A percentile compares a stretch with the other conserved stretches of the same genome.
phyloP scores from a whole-genome alignment of 2,888 invertebrate species.

The Eupithecia vulgata region DNA sequence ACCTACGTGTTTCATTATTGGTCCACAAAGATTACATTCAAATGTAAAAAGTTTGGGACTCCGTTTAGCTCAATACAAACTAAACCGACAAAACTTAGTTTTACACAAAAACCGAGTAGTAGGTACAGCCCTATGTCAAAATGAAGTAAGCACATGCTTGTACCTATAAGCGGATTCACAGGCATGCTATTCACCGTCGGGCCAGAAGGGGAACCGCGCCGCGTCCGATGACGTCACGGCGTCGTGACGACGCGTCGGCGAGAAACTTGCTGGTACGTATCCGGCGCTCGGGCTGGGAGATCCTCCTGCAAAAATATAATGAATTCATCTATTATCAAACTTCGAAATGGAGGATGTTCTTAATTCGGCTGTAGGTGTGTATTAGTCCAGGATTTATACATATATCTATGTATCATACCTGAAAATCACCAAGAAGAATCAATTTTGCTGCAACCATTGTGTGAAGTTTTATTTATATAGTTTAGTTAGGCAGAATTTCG shows the following conservation, averaged over 20 bases:
- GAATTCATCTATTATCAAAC: background rate
- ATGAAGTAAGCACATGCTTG: slow-evolving; percentile 14
- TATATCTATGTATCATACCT: too few relatives aligned
- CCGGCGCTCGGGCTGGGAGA: slow-evolving; percentile 70
- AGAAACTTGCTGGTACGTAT: slow-evolving; percentile 68
- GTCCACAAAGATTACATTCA: background rate
- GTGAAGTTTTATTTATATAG: too few relatives aligned
- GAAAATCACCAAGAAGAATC: too few relatives aligned
- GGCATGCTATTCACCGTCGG: slow-evolving; percentile 66
- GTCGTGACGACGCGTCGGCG: slow-evolving; percentile 73
- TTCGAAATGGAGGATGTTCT: too few relatives aligned
- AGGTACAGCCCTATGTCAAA: background rate
- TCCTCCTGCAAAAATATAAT: slow-evolving; percentile 59
- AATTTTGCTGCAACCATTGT: too few relatives aligned
- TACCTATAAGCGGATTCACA: slow-evolving; percentile 38
- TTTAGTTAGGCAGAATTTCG: too few relatives aligned
- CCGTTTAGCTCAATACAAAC: too few relatives aligned
- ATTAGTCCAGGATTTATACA: too few relatives aligned
- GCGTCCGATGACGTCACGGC: slow-evolving; percentile 73
- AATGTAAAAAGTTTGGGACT: too few relatives aligned
- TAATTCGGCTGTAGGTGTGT: too few relatives aligned
- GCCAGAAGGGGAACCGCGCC: slow-evolving; percentile 73
- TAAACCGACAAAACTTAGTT: background rate
- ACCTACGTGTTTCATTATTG: background rate
- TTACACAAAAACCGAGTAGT: background rate